Base-by-base conservation (phyloP, 2,113 vertebrate genomes). In the Callocephalon fimbriatum region DNA sequence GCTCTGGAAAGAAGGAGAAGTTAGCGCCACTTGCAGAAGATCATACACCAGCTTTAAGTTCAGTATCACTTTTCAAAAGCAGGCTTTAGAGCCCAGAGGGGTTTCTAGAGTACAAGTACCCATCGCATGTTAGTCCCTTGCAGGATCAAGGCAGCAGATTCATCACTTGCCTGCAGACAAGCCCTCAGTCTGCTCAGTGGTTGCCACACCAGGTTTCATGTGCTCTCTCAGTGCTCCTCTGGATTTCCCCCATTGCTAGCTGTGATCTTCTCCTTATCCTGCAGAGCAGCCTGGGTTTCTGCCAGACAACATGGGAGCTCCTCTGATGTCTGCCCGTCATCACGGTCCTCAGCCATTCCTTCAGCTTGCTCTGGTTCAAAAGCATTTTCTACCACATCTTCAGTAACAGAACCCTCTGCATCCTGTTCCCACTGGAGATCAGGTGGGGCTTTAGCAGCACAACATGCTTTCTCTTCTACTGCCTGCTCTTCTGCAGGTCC, bases 181-280 rank as follows among this genome's bases (percentile, higher is more conserved):
- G 15, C 15, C 13, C 2, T n/a, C 27, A 2, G 38, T 2, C n/a
- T 18, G 35, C 48, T 37, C 74, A 2, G 0, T 9, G 10, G 7
- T 0, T 8, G 51, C 86, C 63, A 29, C 23, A 72, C 26, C 63
- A 66, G 12, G 3, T 23, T 7, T 19, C 38, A 0, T 0, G 1
- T 25, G 65, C 54, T 62, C 58, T 27, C 16, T 77, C 65, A 94
- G 38, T 21, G 53, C 53, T 90, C 42, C 48, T 93, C 71, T 50
- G 45, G 5, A 21, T 66, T 17, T 10, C 6, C 58, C 13, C 23
- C 62, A 0, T 27, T 58, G 45, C 59, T 40, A 1, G 20, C 32
- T 38, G 21, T 0, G 27, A 10, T 62, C 51, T 35, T 12, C 68
- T 93, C 47, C 59, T 75, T 6, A 15, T 20, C 75, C 76, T 77